Conservation (phyloP, 2,888 invertebrate species). For the Coelogynopora nodosa region DNA sequence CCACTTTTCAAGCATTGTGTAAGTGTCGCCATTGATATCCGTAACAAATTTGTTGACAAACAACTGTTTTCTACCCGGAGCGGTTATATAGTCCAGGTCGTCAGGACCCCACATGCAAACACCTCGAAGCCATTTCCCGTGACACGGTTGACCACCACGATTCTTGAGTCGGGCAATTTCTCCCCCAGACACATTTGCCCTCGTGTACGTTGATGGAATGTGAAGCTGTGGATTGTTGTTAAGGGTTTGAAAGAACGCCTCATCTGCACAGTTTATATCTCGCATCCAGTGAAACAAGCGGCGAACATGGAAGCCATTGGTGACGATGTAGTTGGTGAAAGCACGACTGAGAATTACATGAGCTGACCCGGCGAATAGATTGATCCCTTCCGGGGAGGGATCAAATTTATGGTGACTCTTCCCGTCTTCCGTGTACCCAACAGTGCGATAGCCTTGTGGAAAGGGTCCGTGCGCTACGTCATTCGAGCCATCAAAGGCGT, state of each 20-base stretch:
- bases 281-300: not conserved
- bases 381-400: not conserved
- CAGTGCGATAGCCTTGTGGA: not conserved
- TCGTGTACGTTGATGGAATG: not conserved
- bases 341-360: not conserved
- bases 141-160: not conserved
- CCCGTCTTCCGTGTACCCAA: not conserved
- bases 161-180: not conserved
- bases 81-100: not conserved
- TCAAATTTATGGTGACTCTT: not conserved
- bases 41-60: not conserved
- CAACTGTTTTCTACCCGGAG: not conserved
- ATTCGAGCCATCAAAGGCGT: not conserved
- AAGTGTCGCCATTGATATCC: not conserved
- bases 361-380: not conserved
- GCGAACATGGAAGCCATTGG: not conserved
- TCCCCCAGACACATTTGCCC: not conserved
- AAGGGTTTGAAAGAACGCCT: not conserved
- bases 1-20: not conserved
- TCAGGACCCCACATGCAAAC: not conserved
- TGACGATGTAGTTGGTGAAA: not conserved
- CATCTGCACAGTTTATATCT: not conserved
- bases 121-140: not conserved
- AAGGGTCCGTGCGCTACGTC: not conserved
- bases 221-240: not conserved